A percentile compares a stretch with the other conserved stretches of the same genome.
These are phyloP conservation scores for Gymnocheta viridis DNA, from an alignment of 2,888 invertebrate species.

Conservation along the genomic window DNA sequence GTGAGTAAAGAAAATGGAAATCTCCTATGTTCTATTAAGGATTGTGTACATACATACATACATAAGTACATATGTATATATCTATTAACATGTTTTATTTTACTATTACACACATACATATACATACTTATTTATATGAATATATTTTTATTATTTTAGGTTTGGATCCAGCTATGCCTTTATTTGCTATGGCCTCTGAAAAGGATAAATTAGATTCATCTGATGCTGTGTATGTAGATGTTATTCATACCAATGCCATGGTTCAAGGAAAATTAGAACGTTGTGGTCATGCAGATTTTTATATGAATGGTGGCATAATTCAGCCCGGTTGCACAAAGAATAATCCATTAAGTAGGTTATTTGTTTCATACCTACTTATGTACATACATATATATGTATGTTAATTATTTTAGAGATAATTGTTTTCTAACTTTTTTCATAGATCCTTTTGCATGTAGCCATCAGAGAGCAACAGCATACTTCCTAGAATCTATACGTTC, in stretches of 20 bases:
- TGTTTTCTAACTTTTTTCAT: constrained; percentile 2
- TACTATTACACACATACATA: neutral
- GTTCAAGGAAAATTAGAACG: constrained; percentile 86
- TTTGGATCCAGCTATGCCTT: constrained; percentile 87
- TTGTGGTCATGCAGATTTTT: constrained; percentile 88
- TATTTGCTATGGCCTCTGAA: constrained; percentile 84
- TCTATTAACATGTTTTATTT: neutral
- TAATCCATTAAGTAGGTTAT: constrained; percentile 80
- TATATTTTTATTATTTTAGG: constrained; percentile 67
- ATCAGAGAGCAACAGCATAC: constrained; percentile 85
- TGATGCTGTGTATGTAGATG: constrained; percentile 88
- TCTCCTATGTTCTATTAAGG: too few relatives aligned
- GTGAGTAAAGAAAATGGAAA: constrained; percentile 73
- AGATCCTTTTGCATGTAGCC: constrained; percentile 86
- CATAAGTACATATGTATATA: neutral
- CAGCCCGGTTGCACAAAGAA: constrained; percentile 86
- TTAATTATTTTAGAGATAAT: neutral
- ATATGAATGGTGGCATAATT: constrained; percentile 87
- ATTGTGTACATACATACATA: neutral
- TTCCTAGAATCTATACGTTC: constrained; percentile 86
- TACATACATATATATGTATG: too few relatives aligned
- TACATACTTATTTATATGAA: neutral
- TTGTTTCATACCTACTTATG: too few relatives aligned
- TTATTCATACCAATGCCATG: constrained; percentile 88
- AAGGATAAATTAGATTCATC: constrained; percentile 85